Evolutionary conservation across 2,113 vertebrate genomes (phyloP).

Genomic region (Verasper variegatus): DNA sequence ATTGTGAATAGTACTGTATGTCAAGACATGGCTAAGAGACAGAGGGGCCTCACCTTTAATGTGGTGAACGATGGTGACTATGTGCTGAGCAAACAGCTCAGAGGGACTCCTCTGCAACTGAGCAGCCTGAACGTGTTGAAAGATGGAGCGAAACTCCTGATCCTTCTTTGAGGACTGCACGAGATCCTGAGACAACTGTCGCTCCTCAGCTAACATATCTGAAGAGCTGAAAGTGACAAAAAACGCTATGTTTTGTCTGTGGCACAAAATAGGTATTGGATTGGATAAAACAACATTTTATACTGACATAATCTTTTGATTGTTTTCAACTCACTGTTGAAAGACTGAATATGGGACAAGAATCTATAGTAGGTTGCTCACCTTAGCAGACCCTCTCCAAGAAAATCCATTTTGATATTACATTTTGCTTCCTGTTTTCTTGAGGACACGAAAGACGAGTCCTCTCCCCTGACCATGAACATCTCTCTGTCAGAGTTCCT

Average conservation of each 20-base stretch:
- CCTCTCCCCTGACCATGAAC: conserved; percentile 82
- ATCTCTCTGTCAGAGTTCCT: conserved; percentile 85
- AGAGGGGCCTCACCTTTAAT: conserved; percentile 88
- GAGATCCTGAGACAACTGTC: conserved; percentile 92
- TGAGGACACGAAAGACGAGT: conserved; percentile 81
- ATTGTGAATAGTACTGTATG: neutral
- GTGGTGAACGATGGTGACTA: conserved; percentile 96
- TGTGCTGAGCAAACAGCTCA: conserved; percentile 96
- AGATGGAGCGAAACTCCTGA: conserved; percentile 93
- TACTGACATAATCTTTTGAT: neutral
- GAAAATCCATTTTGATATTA: conserved; percentile 91
- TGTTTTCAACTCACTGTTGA: neutral
- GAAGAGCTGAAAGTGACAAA: conserved; percentile 82
- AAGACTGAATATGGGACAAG: neutral
- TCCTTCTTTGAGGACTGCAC: conserved; percentile 94
- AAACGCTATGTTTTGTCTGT: neutral
- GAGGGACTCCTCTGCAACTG: conserved; percentile 89
- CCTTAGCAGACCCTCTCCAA: conserved; percentile 91
- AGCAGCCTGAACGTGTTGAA: conserved; percentile 91
- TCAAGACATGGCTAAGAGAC: neutral
- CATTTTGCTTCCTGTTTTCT: conserved; percentile 90
- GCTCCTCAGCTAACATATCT: conserved; percentile 90
- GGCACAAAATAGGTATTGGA: too few relatives aligned
- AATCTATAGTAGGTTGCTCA: conserved; percentile 66
- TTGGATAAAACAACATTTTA: too few relatives aligned